Evolutionary conservation across 2,888 invertebrate species (phyloP), one percentile per base, ranked within the genome.

Genomic region (Dione juno): DNA sequence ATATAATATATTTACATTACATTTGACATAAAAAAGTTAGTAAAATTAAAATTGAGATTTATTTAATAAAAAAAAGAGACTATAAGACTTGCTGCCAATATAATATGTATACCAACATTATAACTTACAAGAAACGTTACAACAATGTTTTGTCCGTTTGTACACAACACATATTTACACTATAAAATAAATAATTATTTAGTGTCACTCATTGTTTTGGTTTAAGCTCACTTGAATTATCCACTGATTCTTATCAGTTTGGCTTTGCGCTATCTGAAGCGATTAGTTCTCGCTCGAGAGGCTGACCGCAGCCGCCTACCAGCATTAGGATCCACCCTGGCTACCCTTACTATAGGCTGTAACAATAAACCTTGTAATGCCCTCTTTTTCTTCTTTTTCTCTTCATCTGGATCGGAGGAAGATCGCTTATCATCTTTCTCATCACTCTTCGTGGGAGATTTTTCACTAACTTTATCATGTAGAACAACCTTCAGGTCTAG

Each of bases 271-370:
- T 89, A 88, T 80, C 90, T 83, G 76, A 77, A 76, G 37, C 80
- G 74, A 57, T 66, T 75, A 73, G 80, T n/a, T 70, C 82, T 72
- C 75, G 81, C 52, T 72, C 79, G 77, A 6, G 76, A 88, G 1
- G 89, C 88, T 0, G 90, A 90, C 58, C 90, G 87, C 72, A 90
- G 82, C 0, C 88, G 78, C 0, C 90, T 82, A 43, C 87, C 84
- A 16, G 83, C 84, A 35, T 75, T 75, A 0, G 88, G 80, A 74
- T 95, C 95, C 77, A 95, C 94, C 75, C 95, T 94, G 81, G 95
- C 94, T 76, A 96, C 95, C 13, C 95, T 91, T 77, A 96, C 95
- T 72, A 95, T 94, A 0, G 95, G 95, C 83, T 95, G 95, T 81
- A 95, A 90, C 81, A 94, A 94, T 61, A 88, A 76, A 11, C 86